These are phyloP conservation scores for Catostomus latipinnis DNA, from an alignment of 2,797 vertebrate species.

Conservation along the genomic window DNA sequence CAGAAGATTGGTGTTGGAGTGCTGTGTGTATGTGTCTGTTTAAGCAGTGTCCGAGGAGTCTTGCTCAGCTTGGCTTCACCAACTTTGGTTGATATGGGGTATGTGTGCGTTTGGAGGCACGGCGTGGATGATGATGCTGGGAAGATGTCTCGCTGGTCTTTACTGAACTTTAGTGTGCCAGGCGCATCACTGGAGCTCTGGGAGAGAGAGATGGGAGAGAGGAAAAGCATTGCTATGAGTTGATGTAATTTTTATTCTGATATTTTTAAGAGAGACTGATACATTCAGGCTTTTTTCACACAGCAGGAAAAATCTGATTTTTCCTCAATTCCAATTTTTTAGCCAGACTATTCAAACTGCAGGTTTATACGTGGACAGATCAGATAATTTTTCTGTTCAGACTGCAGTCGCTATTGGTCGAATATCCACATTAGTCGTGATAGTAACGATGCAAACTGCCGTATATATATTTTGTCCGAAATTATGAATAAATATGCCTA, in stretches of 20 bases:
- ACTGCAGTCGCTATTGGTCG: too few relatives aligned
- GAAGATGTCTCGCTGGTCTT: constrained; percentile 90
- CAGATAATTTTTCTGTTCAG: too few relatives aligned
- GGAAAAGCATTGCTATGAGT: constrained; percentile 48
- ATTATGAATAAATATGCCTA: too few relatives aligned
- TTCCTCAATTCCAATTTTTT: too few relatives aligned
- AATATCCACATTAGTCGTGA: too few relatives aligned
- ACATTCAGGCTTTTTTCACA: too few relatives aligned
- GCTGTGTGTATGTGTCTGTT: constrained; percentile 50
- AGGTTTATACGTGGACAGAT: too few relatives aligned
- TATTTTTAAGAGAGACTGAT: too few relatives aligned
- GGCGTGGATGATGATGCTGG: constrained; percentile 75
- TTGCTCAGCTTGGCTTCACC: constrained; percentile 79
- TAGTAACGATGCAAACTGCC: too few relatives aligned
- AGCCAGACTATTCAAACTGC: too few relatives aligned
- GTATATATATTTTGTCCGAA: too few relatives aligned
- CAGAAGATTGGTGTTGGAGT: constrained; percentile 59
- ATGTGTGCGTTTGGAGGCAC: constrained; percentile 71
- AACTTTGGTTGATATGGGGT: constrained; percentile 73
- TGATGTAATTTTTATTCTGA: background rate
- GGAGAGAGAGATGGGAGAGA: constrained; percentile 16
- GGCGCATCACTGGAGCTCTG: constrained; percentile 87
- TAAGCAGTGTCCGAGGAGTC: constrained; percentile 70
- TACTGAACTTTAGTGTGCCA: constrained; percentile 89
- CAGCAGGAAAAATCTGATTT: too few relatives aligned